Conservation (phyloP, 2,888 invertebrate species). For the Carabus problematicus region DNA sequence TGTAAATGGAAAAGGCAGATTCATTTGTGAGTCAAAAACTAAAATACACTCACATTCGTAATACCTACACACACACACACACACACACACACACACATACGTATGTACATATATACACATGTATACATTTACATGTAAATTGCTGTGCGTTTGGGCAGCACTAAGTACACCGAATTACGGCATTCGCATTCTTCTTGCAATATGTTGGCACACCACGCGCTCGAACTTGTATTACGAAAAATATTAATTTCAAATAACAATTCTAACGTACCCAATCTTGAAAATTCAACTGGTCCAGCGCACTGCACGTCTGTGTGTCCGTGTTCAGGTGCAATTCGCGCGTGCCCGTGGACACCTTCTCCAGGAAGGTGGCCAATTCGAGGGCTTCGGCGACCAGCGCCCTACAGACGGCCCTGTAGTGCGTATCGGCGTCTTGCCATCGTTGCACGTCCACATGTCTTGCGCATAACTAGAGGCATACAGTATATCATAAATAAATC, state of each 20-base stretch:
- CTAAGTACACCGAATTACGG: too few species aligned
- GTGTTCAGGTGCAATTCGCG: slow-evolving; percentile 70
- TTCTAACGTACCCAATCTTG: slow-evolving; percentile 90
- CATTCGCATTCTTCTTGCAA: too few species aligned
- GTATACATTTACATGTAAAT: too few species aligned
- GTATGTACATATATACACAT: not conserved
- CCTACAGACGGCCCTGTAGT: slow-evolving; percentile 91
- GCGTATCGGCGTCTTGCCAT: slow-evolving; percentile 72
- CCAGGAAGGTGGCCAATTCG: slow-evolving; percentile 89
- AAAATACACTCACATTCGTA: slow-evolving; percentile 16
- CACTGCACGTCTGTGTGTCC: slow-evolving; percentile 68
- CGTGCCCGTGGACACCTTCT: slow-evolving; percentile 78
- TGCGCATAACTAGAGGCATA: slow-evolving; percentile 54
- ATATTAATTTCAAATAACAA: too few species aligned
- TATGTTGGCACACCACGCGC: not conserved
- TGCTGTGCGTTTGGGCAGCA: too few species aligned
- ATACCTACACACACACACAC: slow-evolving; percentile 13
- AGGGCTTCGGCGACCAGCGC: slow-evolving; percentile 91
- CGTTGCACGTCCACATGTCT: slow-evolving; percentile 60
- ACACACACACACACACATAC: not conserved
- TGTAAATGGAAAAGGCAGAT: slow-evolving; percentile 54
- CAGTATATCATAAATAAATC: not conserved
- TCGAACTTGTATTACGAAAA: too few species aligned
- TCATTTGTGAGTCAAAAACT: slow-evolving; percentile 23
- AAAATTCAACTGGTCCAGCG: slow-evolving; percentile 83